Base-by-base conservation (phyloP, 2,888 invertebrate species). In the Penaeus monodon region DNA sequence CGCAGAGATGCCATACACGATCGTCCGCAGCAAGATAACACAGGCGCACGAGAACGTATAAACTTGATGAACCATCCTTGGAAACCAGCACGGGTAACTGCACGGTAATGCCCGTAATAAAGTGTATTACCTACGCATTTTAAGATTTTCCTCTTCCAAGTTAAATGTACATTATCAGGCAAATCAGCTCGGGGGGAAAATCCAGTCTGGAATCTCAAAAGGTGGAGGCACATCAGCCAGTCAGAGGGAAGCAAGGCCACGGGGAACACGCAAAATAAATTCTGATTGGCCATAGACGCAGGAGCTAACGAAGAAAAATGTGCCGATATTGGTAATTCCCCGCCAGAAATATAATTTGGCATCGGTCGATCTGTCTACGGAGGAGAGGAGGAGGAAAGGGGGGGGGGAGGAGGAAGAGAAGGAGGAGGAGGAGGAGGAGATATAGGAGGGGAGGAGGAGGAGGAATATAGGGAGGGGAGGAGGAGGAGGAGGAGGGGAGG, bases 311-410 rank as follows among this genome's bases (percentile, higher is more conserved):
- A 84, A 84, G 84, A 84, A 84, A 84, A 84, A 84, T 84, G 77
- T 84, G 84, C 84, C 84, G 84, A 84, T 84, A 84, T 84, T 84
- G 84, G 84, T 84, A 84, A 84, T 84, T 84, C 84, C 65, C 84
- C 77, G 84, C 65, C 84, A 84, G 84, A 84, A 84, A 84, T 84
- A 84, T 84, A 84, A 84, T 84, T 84, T 84, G 84, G 77, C 84
- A 84, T 84, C 84, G 84, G 84, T 84, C 84, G 84, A 84, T 84
- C 84, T 84, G 84, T 84, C 84, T 84, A 73, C 85, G 85, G 57
- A 64, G 63, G 85, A 63, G 64, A 68, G 29, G 79, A 63, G 63
- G 78, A 70, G 27, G 78, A 68, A 63, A 68, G 57, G 63, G 27
- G 38, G 78, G 64, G 27, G 29, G 44, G 22, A 33, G 79, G 57